Evolutionary conservation across 2,113 vertebrate genomes (phyloP).

Genomic region (Aptenodytes forsteri): DNA sequence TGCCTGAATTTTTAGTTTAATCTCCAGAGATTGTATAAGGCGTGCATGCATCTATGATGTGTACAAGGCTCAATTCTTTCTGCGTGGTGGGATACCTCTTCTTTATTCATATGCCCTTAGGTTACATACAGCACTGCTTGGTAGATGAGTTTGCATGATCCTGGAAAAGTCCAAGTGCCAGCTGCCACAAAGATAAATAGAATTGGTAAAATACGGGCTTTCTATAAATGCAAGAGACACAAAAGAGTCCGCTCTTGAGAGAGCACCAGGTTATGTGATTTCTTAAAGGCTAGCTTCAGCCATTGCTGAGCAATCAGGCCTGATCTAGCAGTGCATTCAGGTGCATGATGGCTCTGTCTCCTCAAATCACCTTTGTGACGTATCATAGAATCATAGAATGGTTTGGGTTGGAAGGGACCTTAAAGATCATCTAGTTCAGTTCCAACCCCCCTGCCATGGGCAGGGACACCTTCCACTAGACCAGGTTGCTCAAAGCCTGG

Average conservation of each 20-base stretch:
- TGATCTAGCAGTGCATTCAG: background rate
- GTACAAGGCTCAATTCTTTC: background rate
- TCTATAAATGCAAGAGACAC: background rate
- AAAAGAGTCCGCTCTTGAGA: background rate
- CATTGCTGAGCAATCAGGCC: background rate
- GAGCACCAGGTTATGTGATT: background rate
- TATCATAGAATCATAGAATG: background rate
- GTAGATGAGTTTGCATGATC: background rate
- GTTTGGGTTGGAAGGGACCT: background rate
- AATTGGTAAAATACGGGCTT: background rate
- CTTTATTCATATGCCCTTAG: background rate
- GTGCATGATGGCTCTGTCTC: background rate
- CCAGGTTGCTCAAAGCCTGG: too few species aligned
- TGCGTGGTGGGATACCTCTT: background rate
- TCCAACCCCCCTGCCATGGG: too few species aligned
- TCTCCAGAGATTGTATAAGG: background rate
- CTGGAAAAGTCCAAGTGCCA: background rate
- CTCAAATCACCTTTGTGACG: background rate
- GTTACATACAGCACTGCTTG: background rate
- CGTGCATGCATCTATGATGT: background rate
- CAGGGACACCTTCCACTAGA: too few species aligned
- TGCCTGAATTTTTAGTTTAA: background rate
- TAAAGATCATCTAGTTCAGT: background rate
- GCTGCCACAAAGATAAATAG: background rate
- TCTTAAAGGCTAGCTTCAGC: background rate